Evolutionary conservation across 2,113 vertebrate species (phyloP).

Genomic region (Saiga tatarica): DNA sequence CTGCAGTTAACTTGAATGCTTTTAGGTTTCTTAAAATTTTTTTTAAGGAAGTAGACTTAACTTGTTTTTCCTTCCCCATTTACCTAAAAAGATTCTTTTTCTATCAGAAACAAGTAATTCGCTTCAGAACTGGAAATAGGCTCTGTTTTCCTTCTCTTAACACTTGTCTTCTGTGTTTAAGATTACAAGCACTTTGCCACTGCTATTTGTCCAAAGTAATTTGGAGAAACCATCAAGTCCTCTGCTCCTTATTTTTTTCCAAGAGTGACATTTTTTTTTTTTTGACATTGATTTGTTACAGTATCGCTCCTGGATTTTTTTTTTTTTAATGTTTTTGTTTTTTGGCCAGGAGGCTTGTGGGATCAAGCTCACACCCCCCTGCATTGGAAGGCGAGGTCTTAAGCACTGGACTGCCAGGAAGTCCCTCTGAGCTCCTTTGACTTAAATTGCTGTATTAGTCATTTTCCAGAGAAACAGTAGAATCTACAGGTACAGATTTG

Average conservation of each 20-base stretch:
- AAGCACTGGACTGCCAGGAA: neutral
- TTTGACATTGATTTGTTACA: neutral
- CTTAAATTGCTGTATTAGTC: neutral
- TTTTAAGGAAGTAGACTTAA: constrained; percentile 26
- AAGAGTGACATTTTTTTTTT: neutral
- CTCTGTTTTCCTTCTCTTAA: constrained; percentile 33
- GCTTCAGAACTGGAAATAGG: constrained; percentile 34
- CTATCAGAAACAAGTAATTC: constrained; percentile 41
- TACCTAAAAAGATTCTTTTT: constrained; percentile 44
- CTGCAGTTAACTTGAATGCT: constrained; percentile 25
- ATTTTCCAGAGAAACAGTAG: neutral
- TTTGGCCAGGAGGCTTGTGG: neutral
- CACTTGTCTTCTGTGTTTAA: neutral
- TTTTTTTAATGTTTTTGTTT: neutral
- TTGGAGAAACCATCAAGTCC: neutral
- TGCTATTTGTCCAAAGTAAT: neutral
- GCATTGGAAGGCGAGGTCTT: neutral
- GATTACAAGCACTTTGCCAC: neutral
- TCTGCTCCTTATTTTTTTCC: neutral
- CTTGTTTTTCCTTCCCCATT: constrained; percentile 32
- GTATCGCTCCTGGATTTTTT: neutral
- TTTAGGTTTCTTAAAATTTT: neutral
- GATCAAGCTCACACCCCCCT: neutral
- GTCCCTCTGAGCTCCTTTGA: neutral
- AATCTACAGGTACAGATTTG: neutral